A percentile compares a stretch with the other conserved stretches of the same genome.
phyloP scores from a whole-genome alignment of 2,888 invertebrate genomes.

The Formica aserva region DNA sequence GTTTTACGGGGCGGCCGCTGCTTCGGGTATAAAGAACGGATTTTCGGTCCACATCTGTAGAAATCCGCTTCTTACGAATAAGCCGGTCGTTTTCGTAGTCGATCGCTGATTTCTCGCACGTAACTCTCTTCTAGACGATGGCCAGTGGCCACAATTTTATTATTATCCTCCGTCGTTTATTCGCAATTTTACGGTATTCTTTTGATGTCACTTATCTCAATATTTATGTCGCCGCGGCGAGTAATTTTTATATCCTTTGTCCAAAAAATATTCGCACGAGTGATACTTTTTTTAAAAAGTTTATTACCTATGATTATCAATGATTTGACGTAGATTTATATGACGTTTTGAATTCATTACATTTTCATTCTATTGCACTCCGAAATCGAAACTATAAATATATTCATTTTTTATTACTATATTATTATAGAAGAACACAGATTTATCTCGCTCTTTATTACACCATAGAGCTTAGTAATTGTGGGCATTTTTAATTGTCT shows the following conservation, averaged over 20 bases:
- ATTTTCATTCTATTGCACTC: background rate
- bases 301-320: background rate
- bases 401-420: background rate
- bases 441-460: background rate
- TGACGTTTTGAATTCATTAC: background rate
- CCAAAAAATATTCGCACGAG: background rate
- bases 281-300: background rate
- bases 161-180: conserved; percentile 19
- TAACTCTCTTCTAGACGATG: conserved; percentile 9
- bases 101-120: conserved; percentile 19
- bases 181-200: conserved; percentile 26
- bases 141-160: conserved; percentile 4
- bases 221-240: conserved; percentile 33
- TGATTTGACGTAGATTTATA: background rate
- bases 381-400: background rate
- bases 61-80: conserved; percentile 51
- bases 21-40: conserved; percentile 56
- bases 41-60: conserved; percentile 56
- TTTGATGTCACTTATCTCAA: conserved; percentile 26
- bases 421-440: background rate
- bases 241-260: conserved; percentile 39
- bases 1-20: conserved; percentile 54
- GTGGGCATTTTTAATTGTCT: conserved; percentile 26
- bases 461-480: background rate
- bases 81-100: conserved; percentile 12